These are phyloP conservation scores for Pyrocephalus nanus DNA, from an alignment of 2,797 vertebrate genomes.

Conservation along the genomic window DNA sequence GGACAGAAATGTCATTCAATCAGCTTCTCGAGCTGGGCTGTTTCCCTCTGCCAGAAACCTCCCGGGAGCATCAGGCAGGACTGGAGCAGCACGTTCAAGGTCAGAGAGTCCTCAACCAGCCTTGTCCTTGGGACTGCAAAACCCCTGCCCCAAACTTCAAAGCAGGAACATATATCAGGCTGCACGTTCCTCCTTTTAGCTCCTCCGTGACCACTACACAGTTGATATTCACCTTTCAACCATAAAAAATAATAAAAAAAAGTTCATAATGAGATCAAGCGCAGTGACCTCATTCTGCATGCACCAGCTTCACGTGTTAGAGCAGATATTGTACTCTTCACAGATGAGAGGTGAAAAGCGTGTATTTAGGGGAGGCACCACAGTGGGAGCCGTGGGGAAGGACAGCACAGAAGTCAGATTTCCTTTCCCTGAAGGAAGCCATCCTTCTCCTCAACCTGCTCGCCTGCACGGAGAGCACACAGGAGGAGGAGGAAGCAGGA, in stretches of 20 bases:
- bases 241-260: background rate
- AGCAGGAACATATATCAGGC: background rate
- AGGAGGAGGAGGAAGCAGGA: rapidly evolving
- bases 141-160: background rate
- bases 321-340: background rate
- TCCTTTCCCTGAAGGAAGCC: background rate
- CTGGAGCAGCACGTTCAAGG: background rate
- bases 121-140: background rate
- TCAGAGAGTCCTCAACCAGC: background rate
- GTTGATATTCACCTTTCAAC: background rate
- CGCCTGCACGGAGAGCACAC: rapidly evolving
- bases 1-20: background rate
- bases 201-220: background rate
- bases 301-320: background rate
- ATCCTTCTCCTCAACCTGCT: background rate
- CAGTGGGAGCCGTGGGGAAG: background rate
- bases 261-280: background rate
- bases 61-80: background rate
- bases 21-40: background rate
- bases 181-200: background rate
- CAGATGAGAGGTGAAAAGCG: background rate
- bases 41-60: background rate
- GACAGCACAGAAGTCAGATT: background rate
- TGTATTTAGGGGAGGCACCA: background rate
- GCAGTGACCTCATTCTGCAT: conserved; percentile 29